Percentiles rank a stretch among this genome's conserved stretches.
phyloP scores from a whole-genome alignment of 2,113 vertebrate genomes.

The Octodon degus region DNA sequence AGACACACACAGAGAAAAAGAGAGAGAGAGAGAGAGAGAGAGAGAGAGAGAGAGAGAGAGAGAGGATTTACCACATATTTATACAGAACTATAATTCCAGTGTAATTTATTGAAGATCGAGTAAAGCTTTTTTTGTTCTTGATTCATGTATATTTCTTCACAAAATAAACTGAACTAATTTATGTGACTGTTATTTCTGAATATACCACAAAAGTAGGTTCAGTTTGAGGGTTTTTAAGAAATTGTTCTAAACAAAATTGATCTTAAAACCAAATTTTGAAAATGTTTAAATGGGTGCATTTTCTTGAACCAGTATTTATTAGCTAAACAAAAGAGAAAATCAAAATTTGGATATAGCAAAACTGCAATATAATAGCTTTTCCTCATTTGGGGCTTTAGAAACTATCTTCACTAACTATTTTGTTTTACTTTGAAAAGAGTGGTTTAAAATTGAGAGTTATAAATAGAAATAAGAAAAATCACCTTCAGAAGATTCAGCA shows the following conservation, averaged over 20 bases:
- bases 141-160: conserved; percentile 16
- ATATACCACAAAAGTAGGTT: conserved; percentile 33
- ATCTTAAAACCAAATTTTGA: conserved; percentile 60
- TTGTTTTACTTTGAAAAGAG: background rate
- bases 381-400: background rate
- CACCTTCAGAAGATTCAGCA: background rate
- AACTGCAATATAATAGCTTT: background rate
- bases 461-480: background rate
- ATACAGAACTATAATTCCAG: background rate
- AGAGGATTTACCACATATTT: background rate
- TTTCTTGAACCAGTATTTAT: background rate
- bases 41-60: background rate
- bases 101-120: background rate
- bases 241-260: conserved; percentile 37
- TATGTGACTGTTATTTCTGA: conserved; percentile 36
- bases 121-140: background rate
- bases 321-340: background rate
- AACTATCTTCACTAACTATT: background rate
- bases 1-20: background rate
- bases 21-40: background rate
- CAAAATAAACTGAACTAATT: conserved; percentile 41
- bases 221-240: conserved; percentile 45
- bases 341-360: background rate
- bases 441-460: conserved; percentile 40
- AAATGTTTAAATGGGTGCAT: background rate